These are phyloP conservation scores for Hyaena hyaena DNA, from an alignment of 2,113 vertebrate genomes.

Conservation along the genomic window DNA sequence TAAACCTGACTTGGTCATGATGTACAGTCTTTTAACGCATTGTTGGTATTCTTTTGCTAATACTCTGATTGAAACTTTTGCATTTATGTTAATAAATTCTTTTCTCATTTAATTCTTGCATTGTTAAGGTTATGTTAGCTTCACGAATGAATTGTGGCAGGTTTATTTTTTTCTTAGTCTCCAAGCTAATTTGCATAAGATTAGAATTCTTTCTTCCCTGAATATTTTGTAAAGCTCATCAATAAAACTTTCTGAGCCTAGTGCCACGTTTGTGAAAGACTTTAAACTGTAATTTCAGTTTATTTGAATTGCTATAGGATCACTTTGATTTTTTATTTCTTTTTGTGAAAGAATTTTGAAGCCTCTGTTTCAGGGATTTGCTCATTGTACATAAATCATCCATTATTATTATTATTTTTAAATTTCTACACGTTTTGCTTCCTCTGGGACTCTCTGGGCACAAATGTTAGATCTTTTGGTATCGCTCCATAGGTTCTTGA, in stretches of 20 bases:
- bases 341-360: neutral
- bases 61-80: neutral
- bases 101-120: neutral
- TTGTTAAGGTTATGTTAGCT: neutral
- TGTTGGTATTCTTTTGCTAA: neutral
- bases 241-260: neutral
- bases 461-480: neutral
- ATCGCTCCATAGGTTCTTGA: neutral
- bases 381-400: neutral
- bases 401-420: neutral
- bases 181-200: neutral
- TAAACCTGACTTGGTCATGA: neutral
- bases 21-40: no score
- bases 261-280: neutral
- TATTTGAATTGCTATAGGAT: neutral
- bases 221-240: neutral
- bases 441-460: neutral
- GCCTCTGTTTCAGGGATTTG: neutral
- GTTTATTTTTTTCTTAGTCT: neutral
- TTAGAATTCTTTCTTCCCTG: neutral
- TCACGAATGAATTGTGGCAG: neutral
- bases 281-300: neutral
- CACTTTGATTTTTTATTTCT: neutral
- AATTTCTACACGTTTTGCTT: neutral
- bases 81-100: neutral